A percentile compares a stretch with the other conserved stretches of the same genome.
These are phyloP conservation scores for Psephotus haematonotus DNA, from an alignment of 2,113 vertebrate species.

Conservation along the genomic window DNA sequence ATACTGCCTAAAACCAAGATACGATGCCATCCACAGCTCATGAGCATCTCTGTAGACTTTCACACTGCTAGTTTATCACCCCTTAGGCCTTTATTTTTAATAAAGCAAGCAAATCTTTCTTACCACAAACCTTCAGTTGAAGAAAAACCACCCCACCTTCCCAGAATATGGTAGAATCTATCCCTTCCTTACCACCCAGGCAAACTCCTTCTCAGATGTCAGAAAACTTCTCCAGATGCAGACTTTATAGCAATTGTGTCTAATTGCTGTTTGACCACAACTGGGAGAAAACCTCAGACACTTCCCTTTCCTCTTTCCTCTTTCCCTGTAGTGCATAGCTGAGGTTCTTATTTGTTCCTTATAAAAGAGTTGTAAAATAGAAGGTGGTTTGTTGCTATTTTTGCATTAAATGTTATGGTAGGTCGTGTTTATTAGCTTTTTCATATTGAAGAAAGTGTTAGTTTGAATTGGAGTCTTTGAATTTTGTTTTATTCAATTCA, in stretches of 20 bases:
- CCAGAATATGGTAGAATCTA: rapidly evolving
- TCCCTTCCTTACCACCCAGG: not conserved
- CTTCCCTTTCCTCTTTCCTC: not conserved
- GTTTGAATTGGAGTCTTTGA: not conserved
- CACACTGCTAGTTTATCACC: rapidly evolving
- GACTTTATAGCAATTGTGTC: not conserved
- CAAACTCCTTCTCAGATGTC: not conserved
- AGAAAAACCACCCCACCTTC: not conserved
- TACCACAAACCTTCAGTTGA: not conserved
- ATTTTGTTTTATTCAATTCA: not conserved
- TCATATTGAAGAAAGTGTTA: rapidly evolving
- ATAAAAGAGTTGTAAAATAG: not conserved
- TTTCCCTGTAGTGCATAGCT: not conserved
- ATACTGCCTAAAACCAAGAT: not conserved
- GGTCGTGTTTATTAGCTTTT: not conserved
- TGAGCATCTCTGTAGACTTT: not conserved
- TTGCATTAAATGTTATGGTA: rapidly evolving
- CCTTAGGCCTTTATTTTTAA: too few species aligned
- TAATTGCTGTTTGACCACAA: not conserved
- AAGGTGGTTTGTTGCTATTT: not conserved
- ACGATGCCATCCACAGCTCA: not conserved
- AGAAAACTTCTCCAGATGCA: not conserved
- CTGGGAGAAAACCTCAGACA: not conserved
- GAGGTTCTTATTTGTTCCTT: not conserved
- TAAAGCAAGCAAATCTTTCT: not conserved